A percentile compares a stretch with the other conserved stretches of the same genome.
Evolutionary conservation across 1,140 invertebrate species (phyloP).

Genomic region (Aphaenogaster rudis): DNA sequence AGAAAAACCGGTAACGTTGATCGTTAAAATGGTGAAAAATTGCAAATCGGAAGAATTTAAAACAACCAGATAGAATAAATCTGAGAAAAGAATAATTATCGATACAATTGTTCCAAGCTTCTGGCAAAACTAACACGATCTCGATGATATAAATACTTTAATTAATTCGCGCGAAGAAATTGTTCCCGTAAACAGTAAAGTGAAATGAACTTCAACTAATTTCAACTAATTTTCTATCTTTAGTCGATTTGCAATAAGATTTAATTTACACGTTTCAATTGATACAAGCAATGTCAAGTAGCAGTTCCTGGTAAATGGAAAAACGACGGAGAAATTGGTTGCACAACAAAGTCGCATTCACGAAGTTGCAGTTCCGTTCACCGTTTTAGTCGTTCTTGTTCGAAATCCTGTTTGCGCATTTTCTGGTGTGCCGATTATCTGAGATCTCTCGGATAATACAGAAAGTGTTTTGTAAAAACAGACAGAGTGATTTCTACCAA

Average conservation of each 20-base stretch:
- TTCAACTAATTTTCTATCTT: conserved; percentile 7
- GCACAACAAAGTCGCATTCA: conserved; percentile 18
- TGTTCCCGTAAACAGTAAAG: conserved; percentile 20
- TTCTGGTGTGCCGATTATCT: not conserved
- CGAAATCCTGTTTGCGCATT: not conserved
- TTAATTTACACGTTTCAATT: conserved; percentile 17
- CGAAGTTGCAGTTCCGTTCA: not conserved
- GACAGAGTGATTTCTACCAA: not conserved
- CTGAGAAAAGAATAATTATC: not conserved
- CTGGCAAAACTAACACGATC: not conserved
- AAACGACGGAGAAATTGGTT: conserved; percentile 29
- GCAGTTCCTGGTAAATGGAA: not conserved
- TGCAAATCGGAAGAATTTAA: not conserved
- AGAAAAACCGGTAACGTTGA: not conserved
- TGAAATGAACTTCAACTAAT: conserved; percentile 3
- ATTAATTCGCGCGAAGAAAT: not conserved
- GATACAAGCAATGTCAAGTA: conserved; percentile 31
- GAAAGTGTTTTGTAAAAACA: conserved; percentile 3
- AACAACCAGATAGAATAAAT: not conserved
- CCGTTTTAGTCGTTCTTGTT: not conserved
- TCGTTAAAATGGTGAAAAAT: not conserved
- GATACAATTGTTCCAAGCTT: not conserved
- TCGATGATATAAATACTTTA: not conserved
- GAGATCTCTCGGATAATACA: not conserved
- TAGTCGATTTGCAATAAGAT: not conserved